Conservation (phyloP, 2,113 vertebrate species). For the Sarotherodon lohbergeri region DNA sequence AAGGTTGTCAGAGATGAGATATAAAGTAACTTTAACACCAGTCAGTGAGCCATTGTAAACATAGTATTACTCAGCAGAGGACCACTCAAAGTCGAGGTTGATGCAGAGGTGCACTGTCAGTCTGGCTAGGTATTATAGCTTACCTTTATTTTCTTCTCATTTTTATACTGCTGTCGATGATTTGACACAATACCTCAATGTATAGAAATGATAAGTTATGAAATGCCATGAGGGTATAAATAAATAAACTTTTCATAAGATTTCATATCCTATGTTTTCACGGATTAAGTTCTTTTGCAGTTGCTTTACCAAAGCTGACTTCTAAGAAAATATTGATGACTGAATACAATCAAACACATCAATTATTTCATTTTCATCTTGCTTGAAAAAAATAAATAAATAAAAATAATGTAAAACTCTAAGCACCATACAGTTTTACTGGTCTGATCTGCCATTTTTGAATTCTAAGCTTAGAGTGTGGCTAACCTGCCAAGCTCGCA, state of each 20-base stretch:
- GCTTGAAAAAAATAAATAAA: background rate
- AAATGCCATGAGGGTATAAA: background rate
- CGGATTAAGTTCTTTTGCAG: background rate
- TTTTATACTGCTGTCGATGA: background rate
- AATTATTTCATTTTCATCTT: background rate
- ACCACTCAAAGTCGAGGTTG: conserved; percentile 50
- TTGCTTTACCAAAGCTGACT: background rate
- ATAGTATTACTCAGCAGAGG: conserved; percentile 39
- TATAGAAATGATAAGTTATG: background rate
- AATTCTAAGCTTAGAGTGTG: background rate
- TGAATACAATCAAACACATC: background rate
- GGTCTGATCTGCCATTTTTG: background rate
- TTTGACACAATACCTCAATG: background rate
- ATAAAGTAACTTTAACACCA: conserved; percentile 66
- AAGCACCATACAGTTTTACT: background rate
- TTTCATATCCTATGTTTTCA: background rate
- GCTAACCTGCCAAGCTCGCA: conserved; percentile 11
- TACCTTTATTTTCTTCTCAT: background rate
- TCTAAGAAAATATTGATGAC: background rate
- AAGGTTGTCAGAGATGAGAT: conserved; percentile 70
- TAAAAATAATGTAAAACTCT: background rate
- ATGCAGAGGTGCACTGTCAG: background rate
- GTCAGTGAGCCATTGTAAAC: conserved; percentile 59
- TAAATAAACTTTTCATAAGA: background rate
- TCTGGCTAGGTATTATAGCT: background rate